Evolutionary conservation across 2,888 invertebrate species (phyloP), one percentile per base, ranked within the genome.

Genomic region (Philhelius pedissequus): DNA sequence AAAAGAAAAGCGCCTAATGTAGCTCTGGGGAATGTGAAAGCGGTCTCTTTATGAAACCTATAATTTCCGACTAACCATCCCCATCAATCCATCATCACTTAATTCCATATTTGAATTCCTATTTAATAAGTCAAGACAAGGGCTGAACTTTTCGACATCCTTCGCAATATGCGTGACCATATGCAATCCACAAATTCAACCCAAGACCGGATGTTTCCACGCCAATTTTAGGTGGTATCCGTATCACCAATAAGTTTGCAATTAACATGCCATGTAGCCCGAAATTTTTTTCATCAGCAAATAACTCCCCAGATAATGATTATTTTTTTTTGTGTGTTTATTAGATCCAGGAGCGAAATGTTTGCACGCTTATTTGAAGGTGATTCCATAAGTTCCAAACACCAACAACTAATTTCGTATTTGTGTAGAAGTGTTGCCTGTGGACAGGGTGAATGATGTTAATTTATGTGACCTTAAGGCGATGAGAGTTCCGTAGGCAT

Each of bases 401-500:
- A 68, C 27, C 56, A 52, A 78, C 56, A 52, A 78, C 68, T 64
- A 74, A 64, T 74, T 83, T 40, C 27, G 38, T 62, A 18, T 25
- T 50, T 20, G 27, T 4, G 15, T 22, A 11, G 11, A 45, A 32
- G 43, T 38, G 43, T 18, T 15, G 13, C 20, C 25, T 27, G 13
- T 43, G 54, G 70, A 30, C 18, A 13, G 15, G 20, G 35, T 48
- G 9, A 56, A 54, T 45, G 48, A 56, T 62, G 62, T 32, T 83
- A 70, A 83, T 83, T 83, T 78, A 83, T 83, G 78, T 78, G 74
- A 83, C 52, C 78, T 69, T 35, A 70, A 69, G 69, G 74, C 68
- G 74, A 43, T 60, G 68, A 79, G 58, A 77, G 58, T 54, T 35
- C 20, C 30, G n/a, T n/a, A 40, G 27, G 69, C 40, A 15, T 50